Evolutionary conservation across 2,113 vertebrate species (phyloP), one percentile per base, ranked within the genome.

Genomic region (Microcebus jonahi): DNA sequence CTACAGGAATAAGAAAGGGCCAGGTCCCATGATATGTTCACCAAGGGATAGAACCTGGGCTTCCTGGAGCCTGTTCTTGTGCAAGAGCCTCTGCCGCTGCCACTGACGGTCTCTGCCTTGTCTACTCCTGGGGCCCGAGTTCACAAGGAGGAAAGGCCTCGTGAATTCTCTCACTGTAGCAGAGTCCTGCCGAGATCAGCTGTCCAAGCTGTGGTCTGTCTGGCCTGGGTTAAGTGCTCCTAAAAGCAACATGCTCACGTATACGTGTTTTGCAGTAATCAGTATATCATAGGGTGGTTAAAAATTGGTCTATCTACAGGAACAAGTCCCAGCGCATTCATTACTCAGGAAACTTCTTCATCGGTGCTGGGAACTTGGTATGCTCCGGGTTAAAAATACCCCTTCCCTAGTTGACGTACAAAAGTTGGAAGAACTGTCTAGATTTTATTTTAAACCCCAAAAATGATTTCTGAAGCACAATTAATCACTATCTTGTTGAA

Each of bases 381-480:
- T 34, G 25, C 67, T 18, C 17, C 0, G 8, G 3, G 23, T 90
- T 92, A 92, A 83, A 94, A 77, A 48, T 11, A 86, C 7, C 59
- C 34, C 67, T 79, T 87, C n/a, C 31, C 29, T 42, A 20, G 14
- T 2, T 73, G 48, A 88, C 42, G 27, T 18, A 59, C 39, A 75
- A 71, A 70, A 34, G 57, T 79, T 73, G 31, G 31, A 93, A 39
- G 45, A 88, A 80, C 3, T 55, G 15, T 48, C 94, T 53, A 8
- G 8, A 86, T 94, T 81, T 92, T n/a, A 92, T 57, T 31, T 85
- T 45, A 80, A 94, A 68, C 25, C n/a, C 68, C 13, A 31, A 76
- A 86, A 48, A 5, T 34, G 39, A 79, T 71, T 97, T 90, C 76
- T 87, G 59, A 95, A 85, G 59, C 73, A 65, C 45, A 96, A 96